A percentile compares a stretch with the other conserved stretches of the same genome.
Conservation (phyloP, 1,140 invertebrate species). For the Drosophila mauritiana region DNA sequence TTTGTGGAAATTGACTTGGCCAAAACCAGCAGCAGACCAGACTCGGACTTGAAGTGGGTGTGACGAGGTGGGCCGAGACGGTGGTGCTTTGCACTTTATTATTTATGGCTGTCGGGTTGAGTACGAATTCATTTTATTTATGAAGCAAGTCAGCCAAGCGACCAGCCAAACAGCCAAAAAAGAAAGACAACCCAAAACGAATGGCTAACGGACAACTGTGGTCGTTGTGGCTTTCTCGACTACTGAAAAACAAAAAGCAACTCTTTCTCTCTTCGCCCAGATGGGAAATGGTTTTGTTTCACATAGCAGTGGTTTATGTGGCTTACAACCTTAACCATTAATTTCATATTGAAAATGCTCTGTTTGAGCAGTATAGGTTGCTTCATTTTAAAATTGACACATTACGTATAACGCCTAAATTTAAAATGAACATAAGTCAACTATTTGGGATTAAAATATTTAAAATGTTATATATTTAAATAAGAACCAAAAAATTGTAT, state of each 20-base stretch:
- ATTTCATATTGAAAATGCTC: not conserved
- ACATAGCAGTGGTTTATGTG: constrained; percentile 8
- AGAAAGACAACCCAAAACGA: constrained; percentile 43
- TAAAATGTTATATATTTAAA: not conserved
- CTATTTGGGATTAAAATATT: no score
- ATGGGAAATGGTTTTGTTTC: not conserved
- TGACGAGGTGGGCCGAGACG: constrained; percentile 13
- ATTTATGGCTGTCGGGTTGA: constrained; percentile 78
- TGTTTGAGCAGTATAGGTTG: not conserved
- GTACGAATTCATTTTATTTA: constrained; percentile 81
- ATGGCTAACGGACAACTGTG: constrained; percentile 56
- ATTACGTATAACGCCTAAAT: no score
- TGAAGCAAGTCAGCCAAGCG: constrained; percentile 76
- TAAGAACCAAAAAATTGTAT: not conserved
- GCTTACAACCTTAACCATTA: not conserved
- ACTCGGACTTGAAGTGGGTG: constrained; percentile 42
- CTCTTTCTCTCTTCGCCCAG: constrained; percentile 2
- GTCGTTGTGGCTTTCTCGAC: constrained; percentile 37
- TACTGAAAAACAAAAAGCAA: constrained; percentile 33
- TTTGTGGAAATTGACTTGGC: constrained; percentile 71
- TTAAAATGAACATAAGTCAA: no score
- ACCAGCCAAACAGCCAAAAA: constrained; percentile 61
- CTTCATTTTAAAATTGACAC: no score
- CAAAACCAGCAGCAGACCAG: constrained; percentile 39
- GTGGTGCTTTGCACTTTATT: constrained; percentile 70